Evolutionary conservation across 2,888 invertebrate genomes (phyloP), one percentile per base, ranked within the genome.

Genomic region (Caenorhabditis japonica): DNA sequence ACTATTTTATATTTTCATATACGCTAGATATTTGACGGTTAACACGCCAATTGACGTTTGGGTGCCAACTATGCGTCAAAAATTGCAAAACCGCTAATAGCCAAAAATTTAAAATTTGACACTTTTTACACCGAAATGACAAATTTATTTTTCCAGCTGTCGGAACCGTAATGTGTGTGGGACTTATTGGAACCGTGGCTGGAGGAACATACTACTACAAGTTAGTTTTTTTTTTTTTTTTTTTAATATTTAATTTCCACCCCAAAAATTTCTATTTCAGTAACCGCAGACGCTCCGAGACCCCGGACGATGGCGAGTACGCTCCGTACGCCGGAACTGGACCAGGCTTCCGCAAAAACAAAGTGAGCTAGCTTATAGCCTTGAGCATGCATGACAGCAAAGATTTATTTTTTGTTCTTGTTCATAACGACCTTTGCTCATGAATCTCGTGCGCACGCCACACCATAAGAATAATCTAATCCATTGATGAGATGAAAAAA

Each of bases 81-180:
- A n/a, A n/a, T n/a, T n/a, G n/a, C n/a, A n/a, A n/a, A n/a, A n/a
- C n/a, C n/a, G n/a, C n/a, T n/a, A n/a, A n/a, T n/a, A n/a, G n/a
- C n/a, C n/a, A n/a, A n/a, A n/a, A n/a, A n/a, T n/a, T n/a, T n/a
- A n/a, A n/a, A n/a, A n/a, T n/a, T n/a, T n/a, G n/a, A n/a, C n/a
- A n/a, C n/a, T n/a, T n/a, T n/a, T n/a, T n/a, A n/a, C n/a, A 15
- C 39, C 21, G 21, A 23, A 23, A 15, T 56, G 23, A 15, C 12
- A 12, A 52, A 12, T 43, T 60, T 51, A 25, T 55, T 19, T 30
- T 81, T 83, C 59, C 68, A 85, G 85, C 84, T 19, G 83, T 84
- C 53, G 82, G 84, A 55, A 81, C 84, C 15, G 82, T 85, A 61
- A 76, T 85, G 83, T 77, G 80, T 25, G 82, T 83, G 8, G 80